Evolutionary conservation across 2,888 invertebrate genomes (phyloP), one percentile per base, ranked within the genome.

Genomic region (Nemotelus nigrinus): DNA sequence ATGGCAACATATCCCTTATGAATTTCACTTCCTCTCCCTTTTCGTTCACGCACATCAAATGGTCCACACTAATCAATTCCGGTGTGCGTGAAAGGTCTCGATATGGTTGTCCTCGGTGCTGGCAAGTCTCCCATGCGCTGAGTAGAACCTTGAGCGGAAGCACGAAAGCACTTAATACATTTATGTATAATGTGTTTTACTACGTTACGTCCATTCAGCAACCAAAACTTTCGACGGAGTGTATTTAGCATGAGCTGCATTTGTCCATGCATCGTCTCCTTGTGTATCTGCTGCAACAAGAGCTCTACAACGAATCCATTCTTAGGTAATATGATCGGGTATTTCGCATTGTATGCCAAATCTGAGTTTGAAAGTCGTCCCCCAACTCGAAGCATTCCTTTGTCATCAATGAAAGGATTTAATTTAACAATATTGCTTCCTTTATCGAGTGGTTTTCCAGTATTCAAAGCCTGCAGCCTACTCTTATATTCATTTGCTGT

Each of bases 1-100:
- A 50, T 50, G 1, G 50, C 50, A 10, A 50, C 50, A 7, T 50
- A 50, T 50, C 50, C 50, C 50, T 50, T 50, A 10, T 10, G 50
- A 50, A 50, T 10, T 50, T 50, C 1, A 10, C 50, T 50, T 10
- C 50, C 50, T 50, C 50, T 50, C 50, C 50, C 50, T 50, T 25
- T 58, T 8, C n/a, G n/a, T 7, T 8, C 10, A 5, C 58, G 10
- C 10, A 58, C 5, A 25, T 58, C n/a, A 5, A 58, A n/a, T 5
- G 25, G 58, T n/a, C 58, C 58, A 25, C 58, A 58, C 1, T 58
- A 7, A 25, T 25, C 58, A 25, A 58, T 58, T n/a, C 58, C 58
- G n/a, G 58, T 58, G n/a, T 25, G 58, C 5, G 58, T 58, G n/a
- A 58, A 58, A 5, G 58, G 25, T 58, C 50, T 50, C 50, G 50